Evolutionary conservation across 2,888 invertebrate species (phyloP).

Genomic region (Crocallis elinguaria): DNA sequence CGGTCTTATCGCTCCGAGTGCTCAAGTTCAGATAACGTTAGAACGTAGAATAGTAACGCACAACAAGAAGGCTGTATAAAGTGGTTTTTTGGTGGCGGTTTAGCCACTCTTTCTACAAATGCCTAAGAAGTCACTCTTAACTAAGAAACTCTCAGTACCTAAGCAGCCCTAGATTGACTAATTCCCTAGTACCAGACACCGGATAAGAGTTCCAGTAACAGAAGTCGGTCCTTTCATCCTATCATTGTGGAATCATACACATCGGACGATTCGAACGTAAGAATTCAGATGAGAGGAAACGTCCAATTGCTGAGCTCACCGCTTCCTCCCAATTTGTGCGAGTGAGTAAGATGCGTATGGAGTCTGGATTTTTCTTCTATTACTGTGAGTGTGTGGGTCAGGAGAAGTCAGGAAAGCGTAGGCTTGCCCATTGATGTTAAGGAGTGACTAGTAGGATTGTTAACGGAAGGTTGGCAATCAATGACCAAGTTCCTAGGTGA

Average conservation of each 20-base stretch:
- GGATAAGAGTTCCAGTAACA: slow-evolving; percentile 2
- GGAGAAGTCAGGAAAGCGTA: slow-evolving; percentile 17
- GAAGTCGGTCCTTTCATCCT: slow-evolving; percentile 23
- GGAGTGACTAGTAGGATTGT: not conserved
- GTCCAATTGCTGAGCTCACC: slow-evolving; percentile 31
- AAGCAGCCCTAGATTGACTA: slow-evolving; percentile 4
- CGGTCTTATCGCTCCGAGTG: too few relatives aligned
- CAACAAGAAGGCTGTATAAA: too few relatives aligned
- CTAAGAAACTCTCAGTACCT: too few relatives aligned
- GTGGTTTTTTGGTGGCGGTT: too few relatives aligned
- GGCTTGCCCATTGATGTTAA: slow-evolving; percentile 13
- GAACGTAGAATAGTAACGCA: too few relatives aligned
- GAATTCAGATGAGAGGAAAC: slow-evolving; percentile 32
- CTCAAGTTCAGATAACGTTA: too few relatives aligned
- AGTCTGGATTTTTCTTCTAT: slow-evolving; percentile 17
- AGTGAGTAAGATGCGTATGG: slow-evolving; percentile 20
- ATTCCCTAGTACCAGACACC: slow-evolving; percentile 16
- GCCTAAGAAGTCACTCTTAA: too few relatives aligned
- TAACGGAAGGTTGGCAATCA: not conserved
- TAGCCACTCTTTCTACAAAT: too few relatives aligned
- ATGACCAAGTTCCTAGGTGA: too few relatives aligned
- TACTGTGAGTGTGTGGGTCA: slow-evolving; percentile 18
- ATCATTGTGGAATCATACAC: slow-evolving; percentile 19
- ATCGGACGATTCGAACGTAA: slow-evolving; percentile 17
- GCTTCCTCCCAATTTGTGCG: slow-evolving; percentile 31